A percentile compares a stretch with the other conserved stretches of the same genome.
Evolutionary conservation across 2,797 vertebrate species (phyloP).

Genomic region (Glossophaga mutica): DNA sequence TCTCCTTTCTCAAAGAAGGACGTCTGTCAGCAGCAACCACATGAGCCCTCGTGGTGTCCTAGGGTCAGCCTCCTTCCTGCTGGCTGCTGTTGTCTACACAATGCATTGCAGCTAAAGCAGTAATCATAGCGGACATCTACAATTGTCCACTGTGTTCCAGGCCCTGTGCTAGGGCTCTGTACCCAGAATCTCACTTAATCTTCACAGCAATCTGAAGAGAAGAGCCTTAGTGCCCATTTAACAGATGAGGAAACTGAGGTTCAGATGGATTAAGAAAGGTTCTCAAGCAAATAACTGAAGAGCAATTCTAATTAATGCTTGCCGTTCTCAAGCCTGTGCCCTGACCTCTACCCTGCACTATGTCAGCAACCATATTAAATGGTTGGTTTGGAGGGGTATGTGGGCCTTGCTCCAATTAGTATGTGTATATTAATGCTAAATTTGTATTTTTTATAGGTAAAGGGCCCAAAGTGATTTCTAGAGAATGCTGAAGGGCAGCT

Average conservation of each 20-base stretch:
- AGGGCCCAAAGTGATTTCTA: not conserved
- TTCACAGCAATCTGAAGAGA: not conserved
- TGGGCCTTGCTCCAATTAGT: not conserved
- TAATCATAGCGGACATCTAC: not conserved
- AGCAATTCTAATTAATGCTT: not conserved
- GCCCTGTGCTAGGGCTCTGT: not conserved
- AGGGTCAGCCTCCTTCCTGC: not conserved
- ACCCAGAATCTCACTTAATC: not conserved
- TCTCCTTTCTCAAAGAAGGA: not conserved
- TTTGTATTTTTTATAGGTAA: not conserved
- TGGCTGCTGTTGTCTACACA: not conserved
- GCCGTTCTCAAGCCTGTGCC: not conserved
- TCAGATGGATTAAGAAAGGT: not conserved
- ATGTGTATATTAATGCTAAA: not conserved
- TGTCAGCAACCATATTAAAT: not conserved
- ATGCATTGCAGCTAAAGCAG: not conserved
- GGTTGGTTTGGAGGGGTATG: not conserved
- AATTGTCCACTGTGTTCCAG: not conserved
- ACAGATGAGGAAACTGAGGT: conserved; percentile 12
- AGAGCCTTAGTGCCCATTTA: not conserved
- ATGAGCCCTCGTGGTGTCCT: not conserved
- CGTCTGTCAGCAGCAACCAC: not conserved
- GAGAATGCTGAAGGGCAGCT: not conserved
- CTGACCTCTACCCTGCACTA: not conserved
- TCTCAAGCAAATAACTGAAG: not conserved